Base-by-base conservation (phyloP, 1,140 invertebrate genomes). In the Pollicipes pollicipes region DNA sequence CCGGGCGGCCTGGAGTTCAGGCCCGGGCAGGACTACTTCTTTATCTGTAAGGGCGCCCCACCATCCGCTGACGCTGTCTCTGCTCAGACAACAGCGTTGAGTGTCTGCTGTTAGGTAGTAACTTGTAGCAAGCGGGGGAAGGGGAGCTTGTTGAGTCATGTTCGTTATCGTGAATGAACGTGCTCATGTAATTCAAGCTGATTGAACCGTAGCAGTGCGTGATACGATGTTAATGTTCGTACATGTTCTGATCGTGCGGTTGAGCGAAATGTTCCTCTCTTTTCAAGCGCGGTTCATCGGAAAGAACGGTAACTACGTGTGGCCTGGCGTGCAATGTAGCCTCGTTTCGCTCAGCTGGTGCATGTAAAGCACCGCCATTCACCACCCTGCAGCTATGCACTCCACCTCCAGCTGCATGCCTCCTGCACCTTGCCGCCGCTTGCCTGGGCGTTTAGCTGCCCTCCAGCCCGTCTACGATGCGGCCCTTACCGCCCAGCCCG, bases 21-120 rank as follows among this genome's bases (percentile, higher is more conserved):
- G 76, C 92, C 93, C 73, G 93, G 93, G 72, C 90, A 93, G 79
- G 92, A 95, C 81, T 96, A 96, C 80, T 96, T 94, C 81, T 95
- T 96, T 82, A 95, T 96, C 82, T 94, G 91, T 84, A 84, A 86
- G 86, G 86, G 69, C 4, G 24, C 71, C 66, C 28, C 37, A 28
- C 17, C 10, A 10, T 28, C 64, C 32, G 30, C 30, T 28, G 13
- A 66, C 35, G n/a, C 8, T 29, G 37, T 66, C 24, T 72, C 58
- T n/a, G n/a, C n/a, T n/a, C n/a, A n/a, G n/a, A n/a, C n/a, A n/a
- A n/a, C 24, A 72, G 63, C 70, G 24, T 45, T 45, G 37, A 24
- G 37, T 24, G 10, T 45, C 24, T 45, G 10, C 37, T 45, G 24
- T 10, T 45, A 45, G 24, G 10, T 10, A 10, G 10, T 45, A 10